Evolutionary conservation across 1,140 invertebrate species (phyloP), one percentile per base, ranked within the genome.

Genomic region (Aphaenogaster ashmeadi): DNA sequence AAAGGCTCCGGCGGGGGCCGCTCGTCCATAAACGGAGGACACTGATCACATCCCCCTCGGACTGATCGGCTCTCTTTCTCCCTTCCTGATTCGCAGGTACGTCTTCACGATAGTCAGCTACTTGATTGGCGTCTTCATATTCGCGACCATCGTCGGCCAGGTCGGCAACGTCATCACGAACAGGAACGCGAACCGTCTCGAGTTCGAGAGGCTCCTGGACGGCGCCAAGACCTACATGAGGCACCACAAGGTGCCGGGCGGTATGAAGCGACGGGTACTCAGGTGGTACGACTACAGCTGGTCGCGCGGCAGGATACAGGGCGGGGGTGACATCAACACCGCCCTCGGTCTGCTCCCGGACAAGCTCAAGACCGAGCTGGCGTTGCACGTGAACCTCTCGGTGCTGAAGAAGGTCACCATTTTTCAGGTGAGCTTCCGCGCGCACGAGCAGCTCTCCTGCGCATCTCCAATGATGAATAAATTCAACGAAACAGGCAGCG

Each of bases 251-350:
- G 99, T 99, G 7, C 99, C 99, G 1, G 97, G 98, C 36, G 98
- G 98, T 9, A 99, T 99, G 98, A 99, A 99, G 94, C 96, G 98
- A 44, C 95, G 99, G 36, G 99, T 99, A 7, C 97, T 99, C 27
- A 96, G 99, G 11, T 99, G 99, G 99, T 99, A 99, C 94, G 99
- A 99, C 95, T 99, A 99, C 94, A 99, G 98, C 3, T 99, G 99
- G 99, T 99, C 98, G 0, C 97, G 99, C 88, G 99, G 99, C n/a
- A 96, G 99, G 52, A 99, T 99, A 87, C 98, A 99, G 95, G 98
- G 98, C 15, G 98, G 98, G 21, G 98, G 98, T 38, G 99, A 99
- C 94, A 99, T 99, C 91, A 99, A 99, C 93, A 99, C 98, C 7
- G 98, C 98, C 1, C 95, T 99, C 60, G 98, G 98, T 4, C 96